These are phyloP conservation scores for Chamaea fasciata DNA, from an alignment of 2,113 vertebrate genomes.

Conservation along the genomic window DNA sequence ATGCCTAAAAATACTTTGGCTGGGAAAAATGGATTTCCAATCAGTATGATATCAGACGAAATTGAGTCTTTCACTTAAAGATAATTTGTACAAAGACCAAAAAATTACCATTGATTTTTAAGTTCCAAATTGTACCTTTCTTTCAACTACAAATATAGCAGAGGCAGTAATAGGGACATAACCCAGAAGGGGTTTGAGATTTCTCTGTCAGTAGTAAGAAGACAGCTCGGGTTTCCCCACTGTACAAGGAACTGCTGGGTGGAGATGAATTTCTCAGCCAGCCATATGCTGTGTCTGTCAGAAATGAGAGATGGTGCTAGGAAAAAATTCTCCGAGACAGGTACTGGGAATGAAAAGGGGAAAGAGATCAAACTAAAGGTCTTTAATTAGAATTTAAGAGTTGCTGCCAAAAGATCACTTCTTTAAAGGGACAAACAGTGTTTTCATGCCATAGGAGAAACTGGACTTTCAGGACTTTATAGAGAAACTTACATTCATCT, in stretches of 20 bases:
- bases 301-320: not conserved
- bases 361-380: not conserved
- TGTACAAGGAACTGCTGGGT: not conserved
- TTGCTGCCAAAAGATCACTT: not conserved
- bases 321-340: not conserved
- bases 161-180: not conserved
- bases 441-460: not conserved
- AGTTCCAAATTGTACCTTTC: not conserved
- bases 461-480: not conserved
- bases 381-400: not conserved
- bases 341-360: not conserved
- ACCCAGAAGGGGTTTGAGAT: not conserved
- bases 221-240: fast-evolving
- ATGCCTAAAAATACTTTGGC: not conserved
- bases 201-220: not conserved
- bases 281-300: not conserved
- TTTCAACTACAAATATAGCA: not conserved
- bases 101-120: slow-evolving; percentile 1
- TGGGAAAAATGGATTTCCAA: slow-evolving; percentile 50
- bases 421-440: not conserved
- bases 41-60: slow-evolving; percentile 20
- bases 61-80: slow-evolving; percentile 37
- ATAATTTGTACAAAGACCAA: slow-evolving; percentile 50
- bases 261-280: not conserved
- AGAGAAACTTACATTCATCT: not conserved